Evolutionary conservation across 2,797 vertebrate genomes (phyloP).

Genomic region (Notamacropus eugenii): DNA sequence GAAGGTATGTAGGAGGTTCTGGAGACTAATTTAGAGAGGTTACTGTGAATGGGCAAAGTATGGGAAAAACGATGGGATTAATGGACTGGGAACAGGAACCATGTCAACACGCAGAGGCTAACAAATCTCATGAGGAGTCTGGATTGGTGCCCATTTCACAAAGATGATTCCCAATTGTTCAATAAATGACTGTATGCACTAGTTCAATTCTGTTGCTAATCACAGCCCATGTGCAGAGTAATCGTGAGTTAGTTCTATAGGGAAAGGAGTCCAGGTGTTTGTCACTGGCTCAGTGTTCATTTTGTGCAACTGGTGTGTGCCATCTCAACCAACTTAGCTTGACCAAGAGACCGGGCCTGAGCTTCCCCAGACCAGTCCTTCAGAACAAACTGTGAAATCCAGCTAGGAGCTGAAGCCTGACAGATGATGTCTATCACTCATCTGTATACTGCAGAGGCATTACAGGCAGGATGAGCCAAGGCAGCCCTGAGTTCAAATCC

Average conservation of each 20-base stretch:
- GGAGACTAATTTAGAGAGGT: too few relatives aligned
- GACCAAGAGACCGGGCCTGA: not conserved
- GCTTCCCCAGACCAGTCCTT: not conserved
- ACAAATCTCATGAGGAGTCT: too few relatives aligned
- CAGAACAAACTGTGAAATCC: not conserved
- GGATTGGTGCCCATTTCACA: not conserved
- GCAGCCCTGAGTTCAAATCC: not conserved
- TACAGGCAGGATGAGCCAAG: not conserved
- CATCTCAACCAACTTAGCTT: not conserved
- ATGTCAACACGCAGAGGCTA: too few relatives aligned
- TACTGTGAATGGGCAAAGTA: too few relatives aligned
- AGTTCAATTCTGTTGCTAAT: not conserved
- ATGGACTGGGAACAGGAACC: too few relatives aligned
- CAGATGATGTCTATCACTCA: not conserved
- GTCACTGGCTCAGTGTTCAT: not conserved
- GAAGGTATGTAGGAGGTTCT: too few relatives aligned
- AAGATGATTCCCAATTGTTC: not conserved
- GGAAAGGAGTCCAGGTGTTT: not conserved
- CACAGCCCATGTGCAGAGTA: not conserved
- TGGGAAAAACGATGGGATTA: too few relatives aligned
- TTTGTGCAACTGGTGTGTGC: not conserved
- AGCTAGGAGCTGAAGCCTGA: not conserved
- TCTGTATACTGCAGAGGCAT: not conserved
- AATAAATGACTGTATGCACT: not conserved
- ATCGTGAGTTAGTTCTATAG: not conserved